Conservation (phyloP, 2,888 invertebrate species). For the Pristionchus entomophagus region DNA sequence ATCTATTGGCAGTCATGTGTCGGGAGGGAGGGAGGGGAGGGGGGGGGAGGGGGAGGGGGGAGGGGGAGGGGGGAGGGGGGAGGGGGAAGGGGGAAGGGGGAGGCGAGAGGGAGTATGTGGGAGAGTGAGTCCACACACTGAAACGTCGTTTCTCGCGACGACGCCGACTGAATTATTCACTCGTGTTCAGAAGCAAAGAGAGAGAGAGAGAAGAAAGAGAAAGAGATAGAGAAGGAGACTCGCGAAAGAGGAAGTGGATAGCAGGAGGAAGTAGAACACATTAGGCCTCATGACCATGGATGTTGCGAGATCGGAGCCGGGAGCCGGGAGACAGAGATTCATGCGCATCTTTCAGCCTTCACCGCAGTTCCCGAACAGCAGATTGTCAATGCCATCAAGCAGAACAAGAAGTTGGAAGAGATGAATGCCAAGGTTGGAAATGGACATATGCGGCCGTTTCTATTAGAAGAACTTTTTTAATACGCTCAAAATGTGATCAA, state of each 20-base stretch:
- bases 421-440: constrained; percentile 50
- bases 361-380: constrained; percentile 72
- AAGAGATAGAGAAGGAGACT: background rate
- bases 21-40: background rate
- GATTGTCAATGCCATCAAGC: constrained; percentile 72
- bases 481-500: too few relatives aligned
- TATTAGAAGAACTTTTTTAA: too few relatives aligned
- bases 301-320: background rate
- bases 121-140: background rate
- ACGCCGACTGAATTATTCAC: constrained; percentile 46
- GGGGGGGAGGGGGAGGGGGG: background rate
- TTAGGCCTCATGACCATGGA: background rate
- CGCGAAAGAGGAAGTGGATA: constrained; percentile 23
- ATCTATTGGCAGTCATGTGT: constrained; percentile 46
- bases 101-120: background rate
- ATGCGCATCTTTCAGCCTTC: constrained; percentile 68
- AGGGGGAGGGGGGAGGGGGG: background rate
- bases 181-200: constrained; percentile 39
- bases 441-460: too few relatives aligned
- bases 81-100: background rate
- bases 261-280: constrained; percentile 34
- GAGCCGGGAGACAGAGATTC: too few relatives aligned
- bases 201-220: constrained; percentile 19
- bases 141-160: constrained; percentile 44
- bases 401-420: constrained; percentile 72